A percentile compares a stretch with the other conserved stretches of the same genome.
Conservation (phyloP, 2,113 vertebrate species). For the Empidonax alnorum region DNA sequence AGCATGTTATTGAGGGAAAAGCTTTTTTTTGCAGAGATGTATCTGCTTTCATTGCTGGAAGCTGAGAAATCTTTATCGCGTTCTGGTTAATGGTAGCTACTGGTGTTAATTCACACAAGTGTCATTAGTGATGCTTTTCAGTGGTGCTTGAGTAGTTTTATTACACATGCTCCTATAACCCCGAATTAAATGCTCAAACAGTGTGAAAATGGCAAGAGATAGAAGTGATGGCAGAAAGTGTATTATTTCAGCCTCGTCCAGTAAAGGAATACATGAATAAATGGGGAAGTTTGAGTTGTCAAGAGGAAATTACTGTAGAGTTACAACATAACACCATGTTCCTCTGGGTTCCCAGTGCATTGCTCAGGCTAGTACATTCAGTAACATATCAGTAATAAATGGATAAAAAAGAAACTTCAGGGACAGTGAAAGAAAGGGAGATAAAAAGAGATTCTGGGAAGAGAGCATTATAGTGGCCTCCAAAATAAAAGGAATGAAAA, state of each 20-base stretch:
- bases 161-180: not conserved
- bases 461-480: not conserved
- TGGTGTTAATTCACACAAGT: not conserved
- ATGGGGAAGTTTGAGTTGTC: not conserved
- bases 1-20: not conserved
- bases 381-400: not conserved
- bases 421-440: not conserved
- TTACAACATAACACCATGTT: not conserved
- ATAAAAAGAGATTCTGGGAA: not conserved
- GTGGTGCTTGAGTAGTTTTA: not conserved
- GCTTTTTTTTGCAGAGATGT: not conserved
- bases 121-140: not conserved
- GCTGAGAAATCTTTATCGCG: not conserved
- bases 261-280: not conserved
- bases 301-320: not conserved
- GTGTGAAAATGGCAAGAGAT: not conserved
- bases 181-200: not conserved
- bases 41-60: not conserved
- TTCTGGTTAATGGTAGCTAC: not conserved
- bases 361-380: not conserved
- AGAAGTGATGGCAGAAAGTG: not conserved
- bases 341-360: not conserved
- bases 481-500: not conserved
- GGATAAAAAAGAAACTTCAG: not conserved
- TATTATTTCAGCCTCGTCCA: not conserved